These are phyloP conservation scores for Odontophorus gujanensis DNA, from an alignment of 2,113 vertebrate genomes.

Conservation along the genomic window DNA sequence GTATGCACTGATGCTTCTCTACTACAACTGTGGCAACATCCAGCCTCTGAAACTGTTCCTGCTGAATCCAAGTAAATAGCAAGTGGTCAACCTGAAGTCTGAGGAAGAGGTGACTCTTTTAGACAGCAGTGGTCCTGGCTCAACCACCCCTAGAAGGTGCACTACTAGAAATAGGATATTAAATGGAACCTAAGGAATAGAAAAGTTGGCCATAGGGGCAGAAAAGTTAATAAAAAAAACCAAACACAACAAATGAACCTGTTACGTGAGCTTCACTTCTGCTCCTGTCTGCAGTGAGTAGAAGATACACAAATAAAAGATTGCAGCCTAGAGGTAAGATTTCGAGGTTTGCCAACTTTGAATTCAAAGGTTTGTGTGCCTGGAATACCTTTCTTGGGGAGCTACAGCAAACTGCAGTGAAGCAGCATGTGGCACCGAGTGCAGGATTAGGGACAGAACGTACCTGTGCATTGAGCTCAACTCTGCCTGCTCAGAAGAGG, in stretches of 20 bases:
- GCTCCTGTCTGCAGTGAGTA: not conserved
- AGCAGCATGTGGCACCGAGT: not conserved
- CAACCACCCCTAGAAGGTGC: not conserved
- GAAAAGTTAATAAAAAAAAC: not conserved
- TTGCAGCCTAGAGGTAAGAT: not conserved
- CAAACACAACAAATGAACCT: not conserved
- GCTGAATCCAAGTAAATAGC: not conserved
- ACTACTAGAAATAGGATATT: not conserved
- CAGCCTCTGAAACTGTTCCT: not conserved
- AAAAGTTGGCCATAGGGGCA: not conserved
- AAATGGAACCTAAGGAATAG: not conserved
- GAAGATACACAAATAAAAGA: not conserved
- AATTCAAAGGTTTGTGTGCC: rapidly evolving
- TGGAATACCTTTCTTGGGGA: not conserved
- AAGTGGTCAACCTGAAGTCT: not conserved
- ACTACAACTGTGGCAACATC: not conserved
- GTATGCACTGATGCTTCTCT: not conserved
- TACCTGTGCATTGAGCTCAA: rapidly evolving
- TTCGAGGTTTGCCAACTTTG: not conserved
- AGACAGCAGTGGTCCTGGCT: not conserved
- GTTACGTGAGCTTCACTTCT: not conserved
- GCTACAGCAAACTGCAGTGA: not conserved
- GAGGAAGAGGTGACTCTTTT: not conserved
- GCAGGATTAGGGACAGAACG: not conserved
- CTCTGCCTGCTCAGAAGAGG: rapidly evolving